phyloP scores from a whole-genome alignment of 2,113 vertebrate species.

The Hippocampus abdominalis region DNA sequence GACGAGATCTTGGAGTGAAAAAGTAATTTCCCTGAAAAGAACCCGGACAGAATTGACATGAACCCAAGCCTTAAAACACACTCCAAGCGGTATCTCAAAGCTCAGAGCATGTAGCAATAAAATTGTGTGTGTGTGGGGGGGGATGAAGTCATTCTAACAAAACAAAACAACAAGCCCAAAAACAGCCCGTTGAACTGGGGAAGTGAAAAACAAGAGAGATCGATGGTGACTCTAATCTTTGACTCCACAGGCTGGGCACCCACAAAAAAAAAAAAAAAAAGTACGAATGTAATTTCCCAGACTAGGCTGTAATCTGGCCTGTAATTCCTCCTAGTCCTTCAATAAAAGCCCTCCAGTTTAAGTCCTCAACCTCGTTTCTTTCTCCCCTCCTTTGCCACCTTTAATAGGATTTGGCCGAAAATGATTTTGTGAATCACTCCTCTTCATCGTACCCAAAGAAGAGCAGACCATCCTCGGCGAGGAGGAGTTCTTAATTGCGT shows the following conservation, averaged over 20 bases:
- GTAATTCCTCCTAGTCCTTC: constrained; percentile 79
- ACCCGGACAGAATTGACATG: constrained; percentile 52
- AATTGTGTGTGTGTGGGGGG: constrained; percentile 26
- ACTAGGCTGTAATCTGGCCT: constrained; percentile 77
- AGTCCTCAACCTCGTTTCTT: constrained; percentile 66
- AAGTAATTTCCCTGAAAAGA: constrained; percentile 65
- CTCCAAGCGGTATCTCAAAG: constrained; percentile 54
- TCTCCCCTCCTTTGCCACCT: constrained; percentile 53
- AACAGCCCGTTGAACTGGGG: constrained; percentile 57
- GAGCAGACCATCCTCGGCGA: constrained; percentile 69
- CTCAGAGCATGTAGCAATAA: constrained; percentile 58
- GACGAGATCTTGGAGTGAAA: constrained; percentile 59
- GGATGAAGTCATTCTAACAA: constrained; percentile 58
- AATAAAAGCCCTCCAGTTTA: constrained; percentile 79
- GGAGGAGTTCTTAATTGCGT: constrained; percentile 79
- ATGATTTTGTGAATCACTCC: constrained; percentile 76
- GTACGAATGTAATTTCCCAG: constrained; percentile 77
- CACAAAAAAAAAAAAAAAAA: constrained; percentile 36
- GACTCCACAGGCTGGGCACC: constrained; percentile 66
- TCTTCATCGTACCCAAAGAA: constrained; percentile 74
- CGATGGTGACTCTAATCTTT: constrained; percentile 68
- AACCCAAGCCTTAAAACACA: constrained; percentile 52
- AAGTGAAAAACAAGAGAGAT: constrained; percentile 68
- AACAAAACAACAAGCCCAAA: constrained; percentile 61
- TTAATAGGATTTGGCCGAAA: constrained; percentile 81